These are phyloP conservation scores for Heliconius sara DNA, from an alignment of 2,888 invertebrate genomes.

Conservation along the genomic window DNA sequence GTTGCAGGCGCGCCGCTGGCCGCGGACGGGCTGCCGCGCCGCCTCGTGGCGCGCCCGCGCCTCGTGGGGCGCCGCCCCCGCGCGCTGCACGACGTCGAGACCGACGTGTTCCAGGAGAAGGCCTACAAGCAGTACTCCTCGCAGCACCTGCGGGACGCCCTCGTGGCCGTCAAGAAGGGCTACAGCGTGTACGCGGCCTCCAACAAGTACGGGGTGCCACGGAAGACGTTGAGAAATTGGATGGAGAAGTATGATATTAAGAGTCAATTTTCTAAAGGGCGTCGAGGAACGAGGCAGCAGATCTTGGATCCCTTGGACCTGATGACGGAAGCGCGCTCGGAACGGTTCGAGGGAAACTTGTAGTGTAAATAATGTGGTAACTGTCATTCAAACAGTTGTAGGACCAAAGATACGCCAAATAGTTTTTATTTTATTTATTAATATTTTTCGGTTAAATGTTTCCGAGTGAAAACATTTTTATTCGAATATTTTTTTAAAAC, in stretches of 20 bases:
- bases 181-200: slow-evolving; percentile 84
- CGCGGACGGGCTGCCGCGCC: slow-evolving; percentile 77
- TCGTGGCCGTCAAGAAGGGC: slow-evolving; percentile 81
- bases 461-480: too few relatives aligned
- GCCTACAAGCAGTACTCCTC: slow-evolving; percentile 82
- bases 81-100: slow-evolving; percentile 76
- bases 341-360: slow-evolving; percentile 62
- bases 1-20: slow-evolving; percentile 71
- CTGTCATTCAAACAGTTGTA: not conserved
- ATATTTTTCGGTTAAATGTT: too few relatives aligned
- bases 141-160: slow-evolving; percentile 76
- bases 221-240: slow-evolving; percentile 83
- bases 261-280: slow-evolving; percentile 80
- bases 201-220: slow-evolving; percentile 81
- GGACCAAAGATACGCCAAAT: slow-evolving; percentile 19
- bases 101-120: slow-evolving; percentile 79
- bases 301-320: slow-evolving; percentile 73
- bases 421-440: not conserved
- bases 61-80: slow-evolving; percentile 75
- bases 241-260: slow-evolving; percentile 84
- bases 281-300: slow-evolving; percentile 71
- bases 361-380: slow-evolving; percentile 30
- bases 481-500: too few relatives aligned
- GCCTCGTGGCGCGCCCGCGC: slow-evolving; percentile 72
- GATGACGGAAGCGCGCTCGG: slow-evolving; percentile 67